phyloP scores from a whole-genome alignment of 1,140 invertebrate genomes.

The Rhyzopertha dominica region DNA sequence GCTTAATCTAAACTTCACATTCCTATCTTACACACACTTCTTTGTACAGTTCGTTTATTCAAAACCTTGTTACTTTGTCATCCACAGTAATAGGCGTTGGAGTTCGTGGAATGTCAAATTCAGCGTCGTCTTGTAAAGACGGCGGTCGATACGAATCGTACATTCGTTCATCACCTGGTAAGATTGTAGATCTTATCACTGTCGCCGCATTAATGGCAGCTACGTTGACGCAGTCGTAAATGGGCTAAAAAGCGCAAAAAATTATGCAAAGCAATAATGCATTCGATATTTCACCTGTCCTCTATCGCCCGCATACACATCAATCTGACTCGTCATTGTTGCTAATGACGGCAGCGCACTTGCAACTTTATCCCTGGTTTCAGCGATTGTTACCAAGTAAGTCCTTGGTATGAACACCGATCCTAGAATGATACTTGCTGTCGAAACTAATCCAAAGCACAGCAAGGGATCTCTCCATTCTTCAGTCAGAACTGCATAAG shows the following conservation, averaged over 20 bases:
- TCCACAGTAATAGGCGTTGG: constrained; percentile 24
- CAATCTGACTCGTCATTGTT: constrained; percentile 34
- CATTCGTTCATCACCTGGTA: too few relatives aligned
- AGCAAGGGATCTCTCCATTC: constrained; percentile 54
- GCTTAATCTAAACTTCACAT: too few relatives aligned
- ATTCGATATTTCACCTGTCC: constrained; percentile 27
- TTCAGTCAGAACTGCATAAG: constrained; percentile 47
- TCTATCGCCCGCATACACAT: constrained; percentile 37
- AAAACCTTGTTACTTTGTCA: constrained; percentile 44
- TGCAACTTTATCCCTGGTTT: constrained; percentile 50
- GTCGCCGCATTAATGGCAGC: constrained; percentile 37
- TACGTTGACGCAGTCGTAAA: constrained; percentile 43
- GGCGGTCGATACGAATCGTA: constrained; percentile 33
- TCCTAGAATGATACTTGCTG: constrained; percentile 51
- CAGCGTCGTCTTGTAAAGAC: constrained; percentile 30
- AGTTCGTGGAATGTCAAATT: constrained; percentile 32
- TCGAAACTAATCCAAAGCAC: constrained; percentile 53
- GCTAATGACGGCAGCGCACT: constrained; percentile 47
- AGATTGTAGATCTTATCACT: constrained; percentile 28
- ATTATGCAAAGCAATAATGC: too few relatives aligned
- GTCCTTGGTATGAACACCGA: constrained; percentile 57
- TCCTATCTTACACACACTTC: too few relatives aligned
- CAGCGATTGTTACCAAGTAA: constrained; percentile 54
- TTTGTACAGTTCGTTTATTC: too few relatives aligned
- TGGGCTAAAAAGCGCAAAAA: constrained; percentile 33